Evolutionary conservation across 2,113 vertebrate genomes (phyloP).

Genomic region (Pluvianellus socialis): DNA sequence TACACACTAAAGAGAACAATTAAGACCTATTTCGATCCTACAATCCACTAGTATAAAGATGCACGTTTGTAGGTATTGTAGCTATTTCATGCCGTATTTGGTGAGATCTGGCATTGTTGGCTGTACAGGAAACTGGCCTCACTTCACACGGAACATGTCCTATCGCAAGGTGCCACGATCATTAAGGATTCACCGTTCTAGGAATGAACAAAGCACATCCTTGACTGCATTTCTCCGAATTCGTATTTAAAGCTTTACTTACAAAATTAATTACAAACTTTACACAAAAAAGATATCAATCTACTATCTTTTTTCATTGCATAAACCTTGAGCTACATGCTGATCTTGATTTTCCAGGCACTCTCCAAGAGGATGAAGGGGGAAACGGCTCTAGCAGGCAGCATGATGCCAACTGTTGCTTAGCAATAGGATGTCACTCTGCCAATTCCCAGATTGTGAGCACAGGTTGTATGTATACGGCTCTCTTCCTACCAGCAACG

Average conservation of each 20-base stretch:
- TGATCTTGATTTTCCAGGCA: neutral
- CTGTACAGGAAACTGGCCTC: neutral
- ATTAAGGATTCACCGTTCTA: neutral
- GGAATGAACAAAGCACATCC: neutral
- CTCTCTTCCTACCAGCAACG: constrained; percentile 6
- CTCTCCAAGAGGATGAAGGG: neutral
- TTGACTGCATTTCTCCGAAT: neutral
- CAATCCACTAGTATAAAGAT: neutral
- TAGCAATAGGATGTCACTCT: constrained; percentile 9
- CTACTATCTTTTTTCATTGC: neutral
- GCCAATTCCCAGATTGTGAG: constrained; percentile 30
- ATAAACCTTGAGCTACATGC: neutral
- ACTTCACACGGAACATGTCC: neutral
- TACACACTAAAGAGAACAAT: neutral
- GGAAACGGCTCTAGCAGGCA: neutral
- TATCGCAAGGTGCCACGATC: neutral
- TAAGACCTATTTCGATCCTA: neutral
- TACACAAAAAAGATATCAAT: neutral
- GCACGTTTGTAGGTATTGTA: rapidly evolving
- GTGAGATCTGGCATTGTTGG: neutral
- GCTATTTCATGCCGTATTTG: neutral
- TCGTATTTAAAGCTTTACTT: neutral
- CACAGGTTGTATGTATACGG: constrained; percentile 9
- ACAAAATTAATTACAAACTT: neutral
- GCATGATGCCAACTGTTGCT: constrained; percentile 45